Conservation (phyloP, 2,113 vertebrate genomes). For the Madoqua kirkii region DNA sequence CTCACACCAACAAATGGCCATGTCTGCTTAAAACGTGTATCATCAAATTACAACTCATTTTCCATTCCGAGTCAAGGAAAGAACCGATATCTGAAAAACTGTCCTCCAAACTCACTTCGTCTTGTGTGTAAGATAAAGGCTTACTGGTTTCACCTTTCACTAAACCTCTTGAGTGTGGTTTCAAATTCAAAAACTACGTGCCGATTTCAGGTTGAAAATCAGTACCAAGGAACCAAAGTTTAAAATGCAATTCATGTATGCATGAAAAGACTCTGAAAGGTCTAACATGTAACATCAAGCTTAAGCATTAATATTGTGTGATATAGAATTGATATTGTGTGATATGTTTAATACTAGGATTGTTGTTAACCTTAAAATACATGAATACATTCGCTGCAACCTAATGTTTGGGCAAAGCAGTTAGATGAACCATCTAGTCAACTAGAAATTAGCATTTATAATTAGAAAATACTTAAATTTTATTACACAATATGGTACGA, state of each 20-base stretch:
- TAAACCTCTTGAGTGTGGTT: neutral
- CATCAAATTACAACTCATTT: neutral
- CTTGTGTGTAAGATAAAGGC: neutral
- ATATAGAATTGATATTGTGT: neutral
- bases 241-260: neutral
- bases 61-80: neutral
- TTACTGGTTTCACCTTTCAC: neutral
- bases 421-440: neutral
- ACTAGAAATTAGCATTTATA: neutral
- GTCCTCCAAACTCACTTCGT: neutral
- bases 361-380: neutral
- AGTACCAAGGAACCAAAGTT: neutral
- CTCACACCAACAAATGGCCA: neutral
- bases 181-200: slow-evolving; percentile 30
- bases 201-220: neutral
- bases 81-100: neutral
- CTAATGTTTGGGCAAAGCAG: neutral
- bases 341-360: neutral
- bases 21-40: neutral
- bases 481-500: neutral
- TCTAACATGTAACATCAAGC: neutral
- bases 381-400: neutral
- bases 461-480: neutral
- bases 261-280: neutral
- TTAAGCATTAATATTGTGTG: neutral